phyloP scores from a whole-genome alignment of 2,797 vertebrate genomes.

The Chiroxiphia lanceolata region DNA sequence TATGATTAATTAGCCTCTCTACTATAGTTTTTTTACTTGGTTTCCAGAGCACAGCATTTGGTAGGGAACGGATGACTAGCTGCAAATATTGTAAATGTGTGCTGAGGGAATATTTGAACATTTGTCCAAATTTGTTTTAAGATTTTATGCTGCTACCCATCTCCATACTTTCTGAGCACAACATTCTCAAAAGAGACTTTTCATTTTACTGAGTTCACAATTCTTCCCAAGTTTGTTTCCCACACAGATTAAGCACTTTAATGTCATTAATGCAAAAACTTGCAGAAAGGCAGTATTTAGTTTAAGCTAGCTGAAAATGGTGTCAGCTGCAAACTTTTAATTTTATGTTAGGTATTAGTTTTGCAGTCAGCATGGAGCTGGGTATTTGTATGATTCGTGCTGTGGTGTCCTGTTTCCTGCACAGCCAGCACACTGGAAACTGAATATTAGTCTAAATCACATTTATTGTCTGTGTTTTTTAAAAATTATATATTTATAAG shows the following conservation, averaged over 20 bases:
- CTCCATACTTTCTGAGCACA: not conserved
- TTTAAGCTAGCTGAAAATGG: not conserved
- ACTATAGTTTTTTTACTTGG: not conserved
- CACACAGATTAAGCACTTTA: not conserved
- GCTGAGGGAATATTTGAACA: conserved; percentile 35
- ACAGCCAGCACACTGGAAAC: not conserved
- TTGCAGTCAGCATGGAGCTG: not conserved
- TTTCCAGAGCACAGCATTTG: conserved; percentile 49
- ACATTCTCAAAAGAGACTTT: conserved; percentile 31
- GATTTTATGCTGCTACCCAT: conserved; percentile 8
- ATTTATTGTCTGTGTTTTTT: not conserved
- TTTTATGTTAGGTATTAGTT: not conserved
- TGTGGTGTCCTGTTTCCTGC: not conserved
- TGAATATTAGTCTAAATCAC: not conserved
- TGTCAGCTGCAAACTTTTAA: not conserved
- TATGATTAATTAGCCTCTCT: conserved; percentile 52
- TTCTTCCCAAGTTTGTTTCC: not conserved
- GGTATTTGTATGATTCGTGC: not conserved
- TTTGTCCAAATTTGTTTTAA: conserved; percentile 45
- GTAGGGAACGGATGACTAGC: not conserved
- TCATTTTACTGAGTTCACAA: not conserved
- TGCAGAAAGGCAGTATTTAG: not conserved
- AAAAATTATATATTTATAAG: not conserved
- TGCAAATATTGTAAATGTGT: conserved; percentile 11
- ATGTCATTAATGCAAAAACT: conserved; percentile 23